These are phyloP conservation scores for Bombus haemorrhoidalis DNA, from an alignment of 1,140 invertebrate species.

Conservation along the genomic window DNA sequence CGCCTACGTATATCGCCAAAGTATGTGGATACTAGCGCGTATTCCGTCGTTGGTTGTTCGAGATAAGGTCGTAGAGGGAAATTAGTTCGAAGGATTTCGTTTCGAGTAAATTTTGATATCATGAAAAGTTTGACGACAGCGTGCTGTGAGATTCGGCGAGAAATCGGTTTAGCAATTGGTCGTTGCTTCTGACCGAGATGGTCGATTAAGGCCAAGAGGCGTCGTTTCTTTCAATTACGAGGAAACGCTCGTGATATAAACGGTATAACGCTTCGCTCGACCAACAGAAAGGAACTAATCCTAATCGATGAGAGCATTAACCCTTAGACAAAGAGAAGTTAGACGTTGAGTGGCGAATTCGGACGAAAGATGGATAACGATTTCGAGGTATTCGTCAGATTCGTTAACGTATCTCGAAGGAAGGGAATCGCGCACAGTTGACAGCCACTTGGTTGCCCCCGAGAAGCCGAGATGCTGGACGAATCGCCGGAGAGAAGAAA, in stretches of 20 bases:
- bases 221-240: conserved; percentile 49
- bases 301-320: conserved; percentile 50
- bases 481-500: not conserved
- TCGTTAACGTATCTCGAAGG: too few species aligned
- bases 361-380: not conserved
- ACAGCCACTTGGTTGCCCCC: too few species aligned
- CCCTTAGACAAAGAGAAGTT: not conserved
- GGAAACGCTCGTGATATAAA: conserved; percentile 18
- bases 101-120: too few species aligned
- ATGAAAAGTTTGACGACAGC: too few species aligned
- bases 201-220: conserved; percentile 57
- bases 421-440: too few species aligned
- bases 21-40: too few species aligned
- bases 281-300: not conserved
- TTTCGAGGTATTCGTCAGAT: too few species aligned
- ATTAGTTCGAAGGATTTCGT: accelerated
- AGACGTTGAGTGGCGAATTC: not conserved
- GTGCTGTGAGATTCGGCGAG: not conserved
- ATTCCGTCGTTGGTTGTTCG: too few species aligned
- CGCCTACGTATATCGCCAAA: too few species aligned
- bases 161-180: conserved; percentile 61
- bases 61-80: too few species aligned
- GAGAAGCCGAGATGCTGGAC: not conserved
- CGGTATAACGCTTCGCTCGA: conserved; percentile 27
- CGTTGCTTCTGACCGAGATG: not conserved